phyloP scores from a whole-genome alignment of 2,113 vertebrate species.

The Prunella himalayana region DNA sequence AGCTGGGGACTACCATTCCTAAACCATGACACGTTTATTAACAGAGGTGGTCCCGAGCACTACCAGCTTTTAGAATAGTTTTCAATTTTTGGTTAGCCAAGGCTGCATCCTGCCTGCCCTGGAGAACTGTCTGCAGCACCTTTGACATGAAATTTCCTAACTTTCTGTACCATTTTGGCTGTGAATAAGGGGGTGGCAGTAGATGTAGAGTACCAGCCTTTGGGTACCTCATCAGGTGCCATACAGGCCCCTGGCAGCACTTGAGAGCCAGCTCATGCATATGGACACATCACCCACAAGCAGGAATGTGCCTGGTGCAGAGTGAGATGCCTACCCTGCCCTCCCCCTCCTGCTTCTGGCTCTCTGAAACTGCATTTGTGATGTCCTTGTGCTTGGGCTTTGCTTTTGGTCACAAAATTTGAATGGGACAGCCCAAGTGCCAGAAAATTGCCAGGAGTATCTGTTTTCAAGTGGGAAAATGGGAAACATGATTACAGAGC shows the following conservation, averaged over 20 bases:
- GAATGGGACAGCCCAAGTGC: not conserved
- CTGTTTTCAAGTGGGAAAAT: not conserved
- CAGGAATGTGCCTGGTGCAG: not conserved
- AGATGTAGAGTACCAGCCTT: not conserved
- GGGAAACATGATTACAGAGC: not conserved
- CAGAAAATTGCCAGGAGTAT: not conserved
- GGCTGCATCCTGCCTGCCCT: not conserved
- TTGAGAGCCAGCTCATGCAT: not conserved
- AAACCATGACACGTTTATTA: not conserved
- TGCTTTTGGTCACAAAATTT: not conserved
- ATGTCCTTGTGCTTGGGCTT: not conserved
- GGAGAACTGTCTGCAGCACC: not conserved
- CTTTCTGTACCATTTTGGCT: not conserved
- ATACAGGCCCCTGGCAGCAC: not conserved
- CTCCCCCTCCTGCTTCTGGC: not conserved
- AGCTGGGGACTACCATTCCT: not conserved
- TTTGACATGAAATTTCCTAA: not conserved
- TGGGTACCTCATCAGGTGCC: not conserved
- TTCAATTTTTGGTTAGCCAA: not conserved
- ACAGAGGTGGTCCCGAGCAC: not conserved
- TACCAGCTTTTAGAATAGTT: not conserved
- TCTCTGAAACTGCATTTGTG: not conserved
- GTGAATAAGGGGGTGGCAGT: not conserved
- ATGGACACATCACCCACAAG: not conserved
- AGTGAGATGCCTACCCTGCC: not conserved